These are phyloP conservation scores for Drosophila repletoides DNA, from an alignment of 1,140 invertebrate genomes.

Conservation along the genomic window DNA sequence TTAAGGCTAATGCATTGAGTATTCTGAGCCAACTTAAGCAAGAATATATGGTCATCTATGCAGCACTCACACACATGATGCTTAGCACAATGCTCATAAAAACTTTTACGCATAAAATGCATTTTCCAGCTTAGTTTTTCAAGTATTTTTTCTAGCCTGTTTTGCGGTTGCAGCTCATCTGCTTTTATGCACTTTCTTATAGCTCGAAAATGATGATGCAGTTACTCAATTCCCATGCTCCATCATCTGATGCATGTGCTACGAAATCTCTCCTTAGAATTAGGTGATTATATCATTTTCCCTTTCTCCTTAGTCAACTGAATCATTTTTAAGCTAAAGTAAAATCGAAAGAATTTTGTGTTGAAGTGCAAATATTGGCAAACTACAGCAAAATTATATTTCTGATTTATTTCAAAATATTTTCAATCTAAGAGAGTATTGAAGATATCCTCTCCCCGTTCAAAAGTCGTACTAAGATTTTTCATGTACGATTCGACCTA, in stretches of 20 bases:
- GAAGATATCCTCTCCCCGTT: too few species aligned
- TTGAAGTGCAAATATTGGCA: too few species aligned
- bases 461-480: too few species aligned
- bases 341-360: too few species aligned
- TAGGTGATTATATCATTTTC: too few species aligned
- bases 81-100: background rate
- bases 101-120: conserved; percentile 5
- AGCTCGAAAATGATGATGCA: background rate
- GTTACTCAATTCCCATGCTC: background rate
- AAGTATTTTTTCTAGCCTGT: background rate
- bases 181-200: conserved; percentile 15
- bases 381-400: too few species aligned
- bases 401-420: too few species aligned
- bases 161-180: background rate
- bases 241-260: conserved; percentile 2
- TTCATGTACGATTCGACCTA: too few species aligned
- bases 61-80: conserved; percentile 11
- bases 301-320: too few species aligned
- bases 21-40: background rate
- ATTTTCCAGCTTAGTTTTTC: conserved; percentile 1
- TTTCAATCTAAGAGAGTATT: too few species aligned
- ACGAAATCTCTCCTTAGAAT: too few species aligned
- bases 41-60: conserved; percentile 11
- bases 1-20: conserved; percentile 25
- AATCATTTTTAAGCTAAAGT: too few species aligned